Base-by-base conservation (phyloP, 2,888 invertebrate genomes). In the Lochmaea capreae region DNA sequence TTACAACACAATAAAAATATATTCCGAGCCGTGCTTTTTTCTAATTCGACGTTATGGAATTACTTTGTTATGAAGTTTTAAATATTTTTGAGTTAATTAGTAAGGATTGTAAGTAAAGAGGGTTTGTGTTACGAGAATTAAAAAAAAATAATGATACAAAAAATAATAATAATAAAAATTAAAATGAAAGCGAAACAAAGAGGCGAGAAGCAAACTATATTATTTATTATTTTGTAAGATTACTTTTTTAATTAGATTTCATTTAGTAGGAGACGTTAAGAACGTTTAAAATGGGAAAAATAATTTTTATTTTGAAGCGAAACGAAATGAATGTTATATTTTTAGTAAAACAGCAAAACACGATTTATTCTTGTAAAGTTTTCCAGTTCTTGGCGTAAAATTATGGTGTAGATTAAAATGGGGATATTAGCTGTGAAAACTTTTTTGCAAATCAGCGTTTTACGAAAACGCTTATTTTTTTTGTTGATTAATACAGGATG, bases 241-340 rank as follows among this genome's bases (percentile, higher is more conserved):
- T 81, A 81, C 79, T 79, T 80, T 82, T 81, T 80, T 80, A 82
- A 82, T 81, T 80, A 81, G 80, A 79, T 79, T 73, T 65, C 72
- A 69, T 66, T 65, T 72, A 62, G 72, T 74, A 76, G 59, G 67
- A 72, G 72, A 72, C 3, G 18, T 54, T 18, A 18, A 18, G 54
- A 54, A 54, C 54, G 54, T 54, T 54, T 54, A 2, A 54, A 54
- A 54, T 54, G 54, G 16, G 18, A 54, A 54, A 54, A 49, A 49
- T 49, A 49, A 18, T 54, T 54, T 54, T 54, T 54, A 54, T 54
- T 54, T 54, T 54, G 16, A 54, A 49, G 49, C 49, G 49, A n/a
- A 54, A 54, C 54, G 54, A 54, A 54, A 54, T 54, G 54, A 54
- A 54, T 52, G 52, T 52, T 52, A 52, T 46, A 52, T 46, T 65